A percentile compares a stretch with the other conserved stretches of the same genome.
phyloP scores from a whole-genome alignment of 2,113 vertebrate genomes.

The Cepphus grylle region DNA sequence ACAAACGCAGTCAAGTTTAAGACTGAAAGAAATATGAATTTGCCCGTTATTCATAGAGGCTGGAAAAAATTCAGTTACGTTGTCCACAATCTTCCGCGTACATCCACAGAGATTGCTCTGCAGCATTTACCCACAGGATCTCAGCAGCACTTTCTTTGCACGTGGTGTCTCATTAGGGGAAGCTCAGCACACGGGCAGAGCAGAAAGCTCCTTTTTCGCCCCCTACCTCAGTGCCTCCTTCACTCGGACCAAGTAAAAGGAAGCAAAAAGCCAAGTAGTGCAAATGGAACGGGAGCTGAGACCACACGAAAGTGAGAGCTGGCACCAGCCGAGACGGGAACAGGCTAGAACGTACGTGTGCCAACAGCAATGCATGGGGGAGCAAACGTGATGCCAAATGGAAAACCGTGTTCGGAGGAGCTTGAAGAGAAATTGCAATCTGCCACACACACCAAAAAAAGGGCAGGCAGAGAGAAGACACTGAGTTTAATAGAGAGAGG shows the following conservation, averaged over 20 bases:
- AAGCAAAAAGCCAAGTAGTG: not conserved
- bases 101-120: not conserved
- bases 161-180: fast-evolving
- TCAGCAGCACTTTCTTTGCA: not conserved
- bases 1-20: not conserved
- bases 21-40: not conserved
- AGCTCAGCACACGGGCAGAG: not conserved
- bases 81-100: not conserved
- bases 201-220: not conserved
- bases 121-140: not conserved
- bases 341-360: not conserved
- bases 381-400: not conserved
- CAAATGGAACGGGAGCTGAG: not conserved
- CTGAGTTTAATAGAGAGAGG: not conserved
- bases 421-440: not conserved
- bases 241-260: not conserved
- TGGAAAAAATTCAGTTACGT: not conserved
- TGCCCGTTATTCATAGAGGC: not conserved
- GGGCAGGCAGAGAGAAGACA: not conserved
- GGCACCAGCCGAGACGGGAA: not conserved
- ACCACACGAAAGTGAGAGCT: not conserved
- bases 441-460: not conserved
- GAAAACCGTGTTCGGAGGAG: not conserved
- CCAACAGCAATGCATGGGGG: not conserved
- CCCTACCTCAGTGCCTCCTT: not conserved